Base-by-base conservation (phyloP, 2,797 vertebrate species). In the Poeciliopsis paucimaculata region DNA sequence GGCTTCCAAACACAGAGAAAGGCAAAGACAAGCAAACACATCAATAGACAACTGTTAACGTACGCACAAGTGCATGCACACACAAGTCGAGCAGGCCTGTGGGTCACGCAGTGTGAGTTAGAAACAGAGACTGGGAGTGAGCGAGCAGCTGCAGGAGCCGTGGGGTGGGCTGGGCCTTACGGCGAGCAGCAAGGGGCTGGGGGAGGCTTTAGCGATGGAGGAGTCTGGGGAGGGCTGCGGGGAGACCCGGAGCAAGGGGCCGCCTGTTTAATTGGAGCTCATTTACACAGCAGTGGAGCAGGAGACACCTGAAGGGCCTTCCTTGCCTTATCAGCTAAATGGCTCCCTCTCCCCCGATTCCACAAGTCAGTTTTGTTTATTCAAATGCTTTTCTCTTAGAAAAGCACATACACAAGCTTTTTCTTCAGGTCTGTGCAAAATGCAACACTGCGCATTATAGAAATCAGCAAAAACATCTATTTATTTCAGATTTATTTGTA, bases 221-320 rank as follows among this genome's bases (percentile, higher is more conserved):
- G 89, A 84, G 89, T 91, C 81, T 87, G 92, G 85, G 90, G 90
- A 90, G 84, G 86, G 90, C 84, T 88, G 89, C 77, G 81, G 89
- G 92, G 92, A 92, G 92, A 94, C 87, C 89, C 82, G 76, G 90
- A 93, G 91, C 93, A 90, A 93, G 90, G 88, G 93, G 93, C 93
- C 90, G 89, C 92, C 90, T 92, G 88, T 94, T 96, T 96, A 96
- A 96, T 95, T 96, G 95, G 95, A 94, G 94, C 95, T 96, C 95
- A 95, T 96, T 96, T 96, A 94, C 93, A 92, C 92, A 92, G 93
- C 94, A 93, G 93, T 92, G 90, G 92, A 91, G 92, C 94, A 90
- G 89, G 92, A 95, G 93, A 94, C 93, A 95, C 92, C 94, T 94
- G 92, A 94, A 94, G 92, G 93, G 92, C 91, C 93, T 93, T 92